Base-by-base conservation (phyloP, 1,140 invertebrate species). In the Pseudachorutes palmiensis region DNA sequence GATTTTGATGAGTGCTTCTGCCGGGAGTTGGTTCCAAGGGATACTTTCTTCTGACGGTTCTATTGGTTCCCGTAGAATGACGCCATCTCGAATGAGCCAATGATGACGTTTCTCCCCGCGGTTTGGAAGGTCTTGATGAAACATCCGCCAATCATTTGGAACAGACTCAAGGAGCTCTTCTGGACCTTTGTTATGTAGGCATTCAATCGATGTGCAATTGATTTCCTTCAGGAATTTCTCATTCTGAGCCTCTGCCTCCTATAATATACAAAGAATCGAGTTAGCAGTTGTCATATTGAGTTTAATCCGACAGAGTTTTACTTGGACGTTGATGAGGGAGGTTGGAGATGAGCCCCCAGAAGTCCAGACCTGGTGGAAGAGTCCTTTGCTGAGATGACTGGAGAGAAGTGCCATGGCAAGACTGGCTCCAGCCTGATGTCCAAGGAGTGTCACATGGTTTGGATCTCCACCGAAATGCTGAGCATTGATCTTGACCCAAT, bases 401-500 rank as follows among this genome's bases (percentile, higher is more conserved):
- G 81, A 81, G 1, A 86, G 78, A 12, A 92, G 76, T 0, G 87
- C 85, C 0, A 87, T 86, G 0, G 88, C 87, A 0, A 92, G 76
- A 0, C 88, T 91, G 3, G 88, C 89, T 9, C 88, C 90, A 0
- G 88, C 87, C 26, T 87, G 80, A 75, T 92, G 88, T 1, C 89
- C 90, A 71, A 92, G 82, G n/a, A 93, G 72, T 0, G 89, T 92
- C 0, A 93, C 87, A 0, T 84, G 81, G 3, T 73, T 48, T 2
- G 83, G 82, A 78, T 92, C 85, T 0, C 91, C 91, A 0, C 91
- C 90, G 75, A 94, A 94, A 76, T 90, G 82, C 57, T 84, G 82
- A 41, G 91, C 90, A 74, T 91, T 91, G 55, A 85, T 79, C 51
- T 90, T 82, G 0, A 93, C 84, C 91, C 91, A 94, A 60, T 85